Percentiles rank a stretch among this genome's conserved stretches.
These are phyloP conservation scores for Anguilla rostrata DNA, from an alignment of 2,113 vertebrate species.

Conservation along the genomic window DNA sequence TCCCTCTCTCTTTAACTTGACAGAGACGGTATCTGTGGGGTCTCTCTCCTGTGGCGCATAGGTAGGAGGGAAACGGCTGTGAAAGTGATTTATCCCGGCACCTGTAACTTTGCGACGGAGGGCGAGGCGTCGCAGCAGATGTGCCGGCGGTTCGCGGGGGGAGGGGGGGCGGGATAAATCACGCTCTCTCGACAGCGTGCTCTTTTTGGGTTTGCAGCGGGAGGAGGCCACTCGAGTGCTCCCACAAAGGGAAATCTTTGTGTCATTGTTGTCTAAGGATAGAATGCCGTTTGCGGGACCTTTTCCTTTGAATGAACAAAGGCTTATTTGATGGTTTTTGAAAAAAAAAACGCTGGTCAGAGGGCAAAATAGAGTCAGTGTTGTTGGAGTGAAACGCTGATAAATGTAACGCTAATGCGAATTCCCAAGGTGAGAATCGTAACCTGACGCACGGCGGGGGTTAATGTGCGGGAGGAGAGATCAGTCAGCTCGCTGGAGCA, in stretches of 20 bases:
- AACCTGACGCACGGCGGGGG: background rate
- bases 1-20: background rate
- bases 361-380: background rate
- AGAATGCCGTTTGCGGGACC: background rate
- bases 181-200: background rate
- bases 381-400: background rate
- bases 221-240: background rate
- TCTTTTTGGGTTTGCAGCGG: background rate
- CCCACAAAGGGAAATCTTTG: slow-evolving; percentile 19
- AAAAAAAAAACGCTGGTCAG: background rate
- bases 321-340: background rate
- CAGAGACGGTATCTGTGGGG: background rate
- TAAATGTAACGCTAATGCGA: background rate
- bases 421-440: background rate
- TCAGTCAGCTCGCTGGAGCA: background rate
- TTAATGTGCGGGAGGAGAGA: background rate
- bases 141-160: background rate
- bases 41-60: background rate
- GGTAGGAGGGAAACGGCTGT: background rate
- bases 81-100: slow-evolving; percentile 20
- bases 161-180: background rate
- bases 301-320: slow-evolving; percentile 16
- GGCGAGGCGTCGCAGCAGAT: background rate
- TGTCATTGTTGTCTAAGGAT: background rate
- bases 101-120: background rate